Conservation (phyloP, 2,113 vertebrate species). For the Ictidomys tridecemlineatus region DNA sequence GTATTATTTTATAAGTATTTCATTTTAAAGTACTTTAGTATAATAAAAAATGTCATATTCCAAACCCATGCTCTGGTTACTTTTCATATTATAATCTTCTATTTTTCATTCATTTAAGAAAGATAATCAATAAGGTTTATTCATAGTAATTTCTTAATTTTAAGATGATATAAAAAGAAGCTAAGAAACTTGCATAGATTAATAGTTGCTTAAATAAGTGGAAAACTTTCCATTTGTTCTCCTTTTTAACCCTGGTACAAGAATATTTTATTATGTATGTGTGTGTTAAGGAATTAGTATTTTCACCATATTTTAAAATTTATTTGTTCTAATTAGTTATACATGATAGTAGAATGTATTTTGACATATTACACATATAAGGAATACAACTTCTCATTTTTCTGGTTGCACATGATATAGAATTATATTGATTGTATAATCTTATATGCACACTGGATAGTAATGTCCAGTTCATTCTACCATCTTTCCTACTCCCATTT, state of each 20-base stretch:
- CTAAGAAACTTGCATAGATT: background rate
- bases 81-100: background rate
- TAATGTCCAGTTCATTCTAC: no score
- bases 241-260: background rate
- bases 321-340: no score
- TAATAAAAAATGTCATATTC: background rate
- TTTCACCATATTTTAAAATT: background rate
- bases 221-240: background rate
- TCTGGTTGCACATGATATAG: no score
- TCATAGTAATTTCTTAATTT: background rate
- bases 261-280: background rate
- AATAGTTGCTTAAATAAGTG: background rate
- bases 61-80: background rate
- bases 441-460: no score
- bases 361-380: no score
- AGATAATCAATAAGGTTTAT: background rate
- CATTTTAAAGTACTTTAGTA: conserved; percentile 14
- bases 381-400: no score
- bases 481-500: no score
- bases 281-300: background rate
- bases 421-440: no score
- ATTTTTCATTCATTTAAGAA: background rate
- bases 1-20: conserved; percentile 45
- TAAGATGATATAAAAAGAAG: background rate
- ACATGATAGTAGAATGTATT: no score